Conservation (phyloP, 1,140 invertebrate genomes). For the Vanessa atalanta region DNA sequence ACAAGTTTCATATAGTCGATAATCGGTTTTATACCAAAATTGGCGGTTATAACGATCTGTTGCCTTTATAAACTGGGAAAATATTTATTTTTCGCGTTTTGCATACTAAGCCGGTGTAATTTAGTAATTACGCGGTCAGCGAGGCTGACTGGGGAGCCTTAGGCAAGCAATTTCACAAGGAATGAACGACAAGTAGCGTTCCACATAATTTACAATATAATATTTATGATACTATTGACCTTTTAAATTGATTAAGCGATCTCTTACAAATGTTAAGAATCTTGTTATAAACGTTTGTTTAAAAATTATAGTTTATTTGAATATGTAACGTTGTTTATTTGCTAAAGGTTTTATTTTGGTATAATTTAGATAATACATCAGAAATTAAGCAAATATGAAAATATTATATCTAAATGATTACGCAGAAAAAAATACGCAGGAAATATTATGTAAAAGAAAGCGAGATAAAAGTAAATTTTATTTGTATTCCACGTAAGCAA, state of each 20-base stretch:
- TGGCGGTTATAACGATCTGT: conserved; percentile 47
- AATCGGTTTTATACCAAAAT: conserved; percentile 51
- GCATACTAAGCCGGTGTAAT: conserved; percentile 59
- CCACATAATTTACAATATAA: conserved; percentile 28
- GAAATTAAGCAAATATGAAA: too few species aligned
- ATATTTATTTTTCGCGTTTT: conserved; percentile 70
- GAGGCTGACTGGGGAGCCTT: conserved; percentile 23
- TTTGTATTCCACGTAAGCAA: conserved; percentile 7
- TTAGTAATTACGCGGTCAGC: conserved; percentile 61
- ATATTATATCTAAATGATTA: background rate
- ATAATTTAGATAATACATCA: too few species aligned
- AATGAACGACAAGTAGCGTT: conserved; percentile 32
- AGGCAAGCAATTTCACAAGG: conserved; percentile 29
- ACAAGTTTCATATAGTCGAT: conserved; percentile 40
- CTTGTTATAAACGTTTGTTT: too few species aligned
- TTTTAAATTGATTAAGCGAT: conserved; percentile 3
- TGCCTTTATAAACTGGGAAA: conserved; percentile 53
- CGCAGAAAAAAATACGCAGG: background rate
- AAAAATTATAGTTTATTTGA: too few species aligned
- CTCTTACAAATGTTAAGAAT: background rate
- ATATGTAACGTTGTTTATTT: too few species aligned
- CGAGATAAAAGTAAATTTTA: background rate
- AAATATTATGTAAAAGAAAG: background rate
- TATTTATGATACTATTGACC: background rate
- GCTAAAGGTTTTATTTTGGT: too few species aligned